Percentiles rank a stretch among this genome's conserved stretches.
These are phyloP conservation scores for Siniperca chuatsi DNA, from an alignment of 2,113 vertebrate genomes.

Conservation along the genomic window DNA sequence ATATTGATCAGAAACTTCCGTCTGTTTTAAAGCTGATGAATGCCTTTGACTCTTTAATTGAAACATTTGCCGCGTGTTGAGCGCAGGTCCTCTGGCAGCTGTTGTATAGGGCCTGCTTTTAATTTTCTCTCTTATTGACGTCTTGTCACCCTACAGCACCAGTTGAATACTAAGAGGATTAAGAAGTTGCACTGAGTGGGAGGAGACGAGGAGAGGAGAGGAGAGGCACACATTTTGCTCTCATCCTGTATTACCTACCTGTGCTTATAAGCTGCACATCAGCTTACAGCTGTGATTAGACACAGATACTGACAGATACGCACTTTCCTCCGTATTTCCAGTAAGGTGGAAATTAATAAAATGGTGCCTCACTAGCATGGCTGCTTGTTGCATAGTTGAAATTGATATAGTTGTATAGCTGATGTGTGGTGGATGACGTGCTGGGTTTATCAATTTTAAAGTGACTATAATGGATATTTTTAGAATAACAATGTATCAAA, in stretches of 20 bases:
- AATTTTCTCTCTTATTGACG: constrained; percentile 57
- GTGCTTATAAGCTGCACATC: constrained; percentile 8
- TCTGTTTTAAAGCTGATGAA: constrained; percentile 37
- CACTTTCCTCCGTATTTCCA: background rate
- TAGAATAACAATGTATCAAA: background rate
- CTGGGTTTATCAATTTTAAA: background rate
- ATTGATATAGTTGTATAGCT: too few species aligned
- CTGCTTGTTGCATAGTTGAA: background rate
- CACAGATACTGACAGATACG: background rate
- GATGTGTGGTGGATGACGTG: background rate
- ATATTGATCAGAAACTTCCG: constrained; percentile 52
- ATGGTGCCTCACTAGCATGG: background rate
- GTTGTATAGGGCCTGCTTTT: constrained; percentile 21
- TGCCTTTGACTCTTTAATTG: constrained; percentile 32
- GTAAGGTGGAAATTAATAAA: background rate
- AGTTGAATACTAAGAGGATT: constrained; percentile 64
- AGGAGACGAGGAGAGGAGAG: constrained; percentile 11
- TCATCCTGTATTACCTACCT: constrained; percentile 37
- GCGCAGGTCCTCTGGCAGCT: constrained; percentile 15
- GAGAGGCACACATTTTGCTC: constrained; percentile 17
- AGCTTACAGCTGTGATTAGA: constrained; percentile 36
- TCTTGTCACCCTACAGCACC: constrained; percentile 22
- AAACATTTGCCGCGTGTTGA: constrained; percentile 39
- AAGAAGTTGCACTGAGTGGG: constrained; percentile 38
- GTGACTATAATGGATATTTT: background rate